phyloP scores from a whole-genome alignment of 2,888 invertebrate species.

The Byasa hedistus region DNA sequence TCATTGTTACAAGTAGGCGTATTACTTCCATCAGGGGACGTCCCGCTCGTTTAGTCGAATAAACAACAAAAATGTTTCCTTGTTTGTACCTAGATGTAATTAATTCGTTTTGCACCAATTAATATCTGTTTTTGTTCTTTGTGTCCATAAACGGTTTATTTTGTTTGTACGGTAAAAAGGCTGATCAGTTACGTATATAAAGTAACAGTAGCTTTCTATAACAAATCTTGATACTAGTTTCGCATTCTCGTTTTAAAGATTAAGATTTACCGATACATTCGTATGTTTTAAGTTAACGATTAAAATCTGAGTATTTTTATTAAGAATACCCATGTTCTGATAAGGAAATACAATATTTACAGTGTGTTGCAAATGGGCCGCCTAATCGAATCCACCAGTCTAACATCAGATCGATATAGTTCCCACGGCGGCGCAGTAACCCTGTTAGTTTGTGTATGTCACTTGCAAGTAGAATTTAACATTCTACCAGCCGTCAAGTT shows the following conservation, averaged over 20 bases:
- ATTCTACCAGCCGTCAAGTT: conserved; percentile 42
- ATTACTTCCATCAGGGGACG: too few species aligned
- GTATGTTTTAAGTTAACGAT: not conserved
- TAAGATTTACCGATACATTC: not conserved
- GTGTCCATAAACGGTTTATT: too few species aligned
- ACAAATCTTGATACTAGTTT: not conserved
- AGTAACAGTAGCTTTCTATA: too few species aligned
- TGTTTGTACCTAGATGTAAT: too few species aligned
- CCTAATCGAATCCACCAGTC: conserved; percentile 53
- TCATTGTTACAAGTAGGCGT: too few species aligned
- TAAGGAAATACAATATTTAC: conserved; percentile 39
- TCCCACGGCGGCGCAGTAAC: conserved; percentile 68
- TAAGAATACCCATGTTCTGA: conserved; percentile 27
- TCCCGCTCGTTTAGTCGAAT: too few species aligned
- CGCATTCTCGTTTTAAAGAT: not conserved
- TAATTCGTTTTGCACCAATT: too few species aligned
- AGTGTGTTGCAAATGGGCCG: conserved; percentile 44
- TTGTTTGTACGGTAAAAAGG: too few species aligned
- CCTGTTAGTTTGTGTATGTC: conserved; percentile 49
- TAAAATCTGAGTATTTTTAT: too few species aligned
- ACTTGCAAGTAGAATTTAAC: conserved; percentile 33
- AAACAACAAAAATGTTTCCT: too few species aligned
- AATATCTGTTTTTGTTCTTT: too few species aligned
- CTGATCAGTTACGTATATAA: too few species aligned
- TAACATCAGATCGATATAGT: conserved; percentile 68